Percentiles rank a stretch among this genome's conserved stretches.
These are phyloP conservation scores for Chlorops oryzae DNA, from an alignment of 1,140 invertebrate species.

Conservation along the genomic window DNA sequence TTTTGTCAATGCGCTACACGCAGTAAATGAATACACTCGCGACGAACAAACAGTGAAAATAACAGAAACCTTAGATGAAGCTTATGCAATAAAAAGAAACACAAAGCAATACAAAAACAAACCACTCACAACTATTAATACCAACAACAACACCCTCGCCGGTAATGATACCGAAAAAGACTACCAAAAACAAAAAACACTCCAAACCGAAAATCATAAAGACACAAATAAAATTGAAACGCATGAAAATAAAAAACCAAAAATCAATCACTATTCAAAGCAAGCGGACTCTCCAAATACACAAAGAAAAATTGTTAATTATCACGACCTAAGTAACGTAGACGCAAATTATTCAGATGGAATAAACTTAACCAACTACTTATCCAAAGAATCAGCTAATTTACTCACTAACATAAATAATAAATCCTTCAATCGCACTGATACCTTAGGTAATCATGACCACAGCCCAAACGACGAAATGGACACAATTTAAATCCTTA, in stretches of 20 bases:
- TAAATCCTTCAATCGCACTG: too few species aligned
- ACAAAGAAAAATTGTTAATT: too few species aligned
- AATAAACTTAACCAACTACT: too few species aligned
- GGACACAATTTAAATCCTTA: too few species aligned
- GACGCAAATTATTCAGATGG: too few species aligned
- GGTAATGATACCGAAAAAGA: not conserved
- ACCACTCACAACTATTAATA: not conserved
- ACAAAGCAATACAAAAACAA: conserved; percentile 2
- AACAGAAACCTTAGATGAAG: not conserved
- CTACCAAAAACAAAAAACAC: not conserved
- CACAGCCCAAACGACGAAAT: too few species aligned
- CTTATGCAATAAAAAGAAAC: not conserved
- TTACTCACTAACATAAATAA: too few species aligned
- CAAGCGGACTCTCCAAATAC: not conserved
- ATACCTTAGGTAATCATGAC: too few species aligned
- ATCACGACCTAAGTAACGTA: too few species aligned
- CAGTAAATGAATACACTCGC: not conserved
- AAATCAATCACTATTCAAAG: not conserved
- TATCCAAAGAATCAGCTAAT: too few species aligned
- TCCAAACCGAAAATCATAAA: not conserved
- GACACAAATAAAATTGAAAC: not conserved
- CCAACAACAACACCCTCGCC: not conserved
- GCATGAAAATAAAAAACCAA: not conserved
- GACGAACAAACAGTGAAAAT: not conserved
- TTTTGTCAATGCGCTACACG: not conserved